Evolutionary conservation across 2,113 vertebrate genomes (phyloP), one percentile per base, ranked within the genome.

Genomic region (Otus sunia): DNA sequence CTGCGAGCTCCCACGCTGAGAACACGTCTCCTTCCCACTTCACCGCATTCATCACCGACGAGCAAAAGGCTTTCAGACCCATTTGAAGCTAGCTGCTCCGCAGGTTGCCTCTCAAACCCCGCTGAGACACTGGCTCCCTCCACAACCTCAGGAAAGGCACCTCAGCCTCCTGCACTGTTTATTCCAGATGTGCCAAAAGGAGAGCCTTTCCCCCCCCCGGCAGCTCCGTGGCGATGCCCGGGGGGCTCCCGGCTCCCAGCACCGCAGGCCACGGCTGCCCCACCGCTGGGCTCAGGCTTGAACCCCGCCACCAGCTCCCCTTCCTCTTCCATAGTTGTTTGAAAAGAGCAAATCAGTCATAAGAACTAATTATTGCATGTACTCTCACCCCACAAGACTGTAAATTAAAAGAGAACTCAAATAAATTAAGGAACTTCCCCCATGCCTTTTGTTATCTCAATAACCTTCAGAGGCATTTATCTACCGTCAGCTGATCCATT

Each of bases 401-500:
- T 85, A 91, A 91, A 96, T 96, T 94, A 92, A 96, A 93, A 93
- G 68, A 82, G 71, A 85, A 68, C 92, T 81, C 94, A 37, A 78
- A 96, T 85, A 90, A 94, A 95, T 94, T 73, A 95, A 36, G 15
- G 95, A 88, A 91, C 96, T 92, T 88, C 89, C 79, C 85, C 84
- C 86, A 45, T 63, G 58, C 76, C 95, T 97, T 94, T 96, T 94
- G 90, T 96, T 95, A 98, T 90, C 96, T 88, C 95, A 77, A 91
- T 89, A 97, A 96, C 97, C 97, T 98, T 93, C 97, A 93, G 84
- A 94, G 88, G 94, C 90, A 83, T 94, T 96, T 92, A 96, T 85
- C 89, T 82, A 55, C 80, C 11, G 41, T 94, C 96, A 96, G 92
- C 95, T 75, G 90, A 94, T 56, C 88, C 94, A 94, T 67, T 80